phyloP scores from a whole-genome alignment of 2,797 vertebrate genomes.

The Heterohyrax brucei region DNA sequence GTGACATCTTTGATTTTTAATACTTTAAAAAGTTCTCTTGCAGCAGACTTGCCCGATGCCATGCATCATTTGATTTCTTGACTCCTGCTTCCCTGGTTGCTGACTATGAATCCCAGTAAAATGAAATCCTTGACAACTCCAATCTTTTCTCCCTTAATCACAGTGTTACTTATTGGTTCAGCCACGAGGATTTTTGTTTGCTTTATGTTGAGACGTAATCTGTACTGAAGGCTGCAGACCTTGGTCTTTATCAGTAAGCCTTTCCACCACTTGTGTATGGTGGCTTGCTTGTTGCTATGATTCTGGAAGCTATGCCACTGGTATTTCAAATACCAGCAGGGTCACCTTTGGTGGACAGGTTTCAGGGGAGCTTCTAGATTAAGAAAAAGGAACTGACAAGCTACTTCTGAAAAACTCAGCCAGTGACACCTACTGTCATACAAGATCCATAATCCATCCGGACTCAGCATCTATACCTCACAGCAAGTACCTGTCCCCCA shows the following conservation, averaged over 20 bases:
- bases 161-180: not conserved
- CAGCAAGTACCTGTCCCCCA: not conserved
- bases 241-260: not conserved
- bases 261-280: not conserved
- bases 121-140: not conserved
- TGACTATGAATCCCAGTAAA: not conserved
- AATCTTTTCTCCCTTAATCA: not conserved
- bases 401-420: not conserved
- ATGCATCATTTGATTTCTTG: not conserved
- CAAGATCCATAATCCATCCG: not conserved
- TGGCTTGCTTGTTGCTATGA: not conserved
- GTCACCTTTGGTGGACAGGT: not conserved
- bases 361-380: not conserved
- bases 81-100: not conserved
- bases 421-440: not conserved
- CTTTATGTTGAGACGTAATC: not conserved
- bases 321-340: not conserved
- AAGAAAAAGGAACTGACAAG: not conserved
- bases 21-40: not conserved
- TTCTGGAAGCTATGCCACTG: not conserved
- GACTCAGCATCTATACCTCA: conserved; percentile 5
- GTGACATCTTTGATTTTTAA: not conserved
- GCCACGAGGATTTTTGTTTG: not conserved
- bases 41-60: not conserved
- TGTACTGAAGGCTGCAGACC: not conserved